Conservation (phyloP, 2,797 vertebrate genomes). For the Geotrypetes seraphini region DNA sequence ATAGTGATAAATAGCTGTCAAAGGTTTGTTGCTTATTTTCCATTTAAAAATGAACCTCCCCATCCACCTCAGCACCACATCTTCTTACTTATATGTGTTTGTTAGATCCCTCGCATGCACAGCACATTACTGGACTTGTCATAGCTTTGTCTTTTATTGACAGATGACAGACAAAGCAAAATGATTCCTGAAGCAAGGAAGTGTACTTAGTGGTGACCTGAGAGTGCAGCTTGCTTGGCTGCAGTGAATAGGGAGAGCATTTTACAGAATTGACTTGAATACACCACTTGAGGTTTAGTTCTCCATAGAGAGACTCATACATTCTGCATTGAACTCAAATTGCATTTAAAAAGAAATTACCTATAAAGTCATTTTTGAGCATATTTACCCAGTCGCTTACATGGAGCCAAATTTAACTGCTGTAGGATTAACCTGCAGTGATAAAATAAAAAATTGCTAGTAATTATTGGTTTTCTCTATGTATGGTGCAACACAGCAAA, state of each 20-base stretch:
- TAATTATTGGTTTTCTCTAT: slow-evolving; percentile 38
- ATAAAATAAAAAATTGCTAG: slow-evolving; percentile 43
- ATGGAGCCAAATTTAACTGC: slow-evolving; percentile 34
- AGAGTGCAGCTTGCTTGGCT: slow-evolving; percentile 38
- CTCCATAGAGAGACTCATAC: slow-evolving; percentile 21
- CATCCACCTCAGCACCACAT: no score
- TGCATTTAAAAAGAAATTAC: slow-evolving; percentile 24
- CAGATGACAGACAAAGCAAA: slow-evolving; percentile 47
- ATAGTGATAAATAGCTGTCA: slow-evolving; percentile 5
- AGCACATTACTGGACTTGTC: slow-evolving; percentile 23
- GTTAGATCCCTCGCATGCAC: slow-evolving; percentile 30
- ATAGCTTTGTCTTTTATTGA: slow-evolving; percentile 48
- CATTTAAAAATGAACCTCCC: slow-evolving; percentile 13
- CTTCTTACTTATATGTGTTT: slow-evolving; percentile 29
- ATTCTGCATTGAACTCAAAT: slow-evolving; percentile 24
- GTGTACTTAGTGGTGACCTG: slow-evolving; percentile 55
- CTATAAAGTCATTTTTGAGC: slow-evolving; percentile 35
- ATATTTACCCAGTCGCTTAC: slow-evolving; percentile 29
- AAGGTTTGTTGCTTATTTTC: slow-evolving; percentile 23
- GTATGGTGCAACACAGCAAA: slow-evolving; percentile 13
- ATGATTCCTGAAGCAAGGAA: slow-evolving; percentile 46
- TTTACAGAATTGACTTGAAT: slow-evolving; percentile 46
- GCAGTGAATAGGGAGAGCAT: slow-evolving; percentile 41
- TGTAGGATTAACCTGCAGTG: slow-evolving; percentile 36
- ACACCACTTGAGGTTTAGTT: slow-evolving; percentile 31